Percentiles rank a stretch among this genome's conserved stretches.
These are phyloP conservation scores for Acanthococcus lagerstroemiae DNA, from an alignment of 2,888 invertebrate genomes.

Conservation along the genomic window DNA sequence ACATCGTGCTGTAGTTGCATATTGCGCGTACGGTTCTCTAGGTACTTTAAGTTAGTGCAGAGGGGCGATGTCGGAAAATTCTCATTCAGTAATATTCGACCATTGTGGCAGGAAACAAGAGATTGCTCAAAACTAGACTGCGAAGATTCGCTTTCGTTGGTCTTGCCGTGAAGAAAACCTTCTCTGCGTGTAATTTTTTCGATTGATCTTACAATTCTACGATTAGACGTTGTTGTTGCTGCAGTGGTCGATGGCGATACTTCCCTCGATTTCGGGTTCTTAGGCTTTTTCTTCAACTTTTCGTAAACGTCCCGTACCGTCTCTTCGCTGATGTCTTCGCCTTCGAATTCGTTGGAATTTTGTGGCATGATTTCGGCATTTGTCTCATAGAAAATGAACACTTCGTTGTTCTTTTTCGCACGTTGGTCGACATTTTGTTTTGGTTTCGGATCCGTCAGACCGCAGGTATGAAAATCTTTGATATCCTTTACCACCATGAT, in stretches of 20 bases:
- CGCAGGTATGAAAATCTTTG: constrained; percentile 64
- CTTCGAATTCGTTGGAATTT: constrained; percentile 1
- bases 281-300: too few species aligned
- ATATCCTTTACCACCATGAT: constrained; percentile 73
- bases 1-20: constrained; percentile 56
- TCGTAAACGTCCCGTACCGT: too few species aligned
- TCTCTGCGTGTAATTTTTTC: not conserved
- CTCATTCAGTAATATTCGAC: constrained; percentile 61
- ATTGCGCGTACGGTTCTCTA: constrained; percentile 54
- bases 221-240: not conserved
- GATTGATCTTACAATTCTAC: not conserved
- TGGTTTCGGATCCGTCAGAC: constrained; percentile 55
- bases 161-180: constrained; percentile 9
- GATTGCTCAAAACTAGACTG: constrained; percentile 76
- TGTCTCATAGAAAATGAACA: not conserved
- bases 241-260: too few species aligned
- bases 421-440: constrained; percentile 45
- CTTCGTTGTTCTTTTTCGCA: too few species aligned
- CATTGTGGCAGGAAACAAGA: constrained; percentile 63
- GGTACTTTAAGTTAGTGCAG: constrained; percentile 58
- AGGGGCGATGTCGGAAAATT: constrained; percentile 58
- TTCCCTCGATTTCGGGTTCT: too few species aligned
- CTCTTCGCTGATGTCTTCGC: constrained; percentile 10
- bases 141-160: constrained; percentile 49
- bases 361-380: too few species aligned